A percentile compares a stretch with the other conserved stretches of the same genome.
These are phyloP conservation scores for Acrobasis consociella DNA, from an alignment of 2,888 invertebrate species.

Conservation along the genomic window DNA sequence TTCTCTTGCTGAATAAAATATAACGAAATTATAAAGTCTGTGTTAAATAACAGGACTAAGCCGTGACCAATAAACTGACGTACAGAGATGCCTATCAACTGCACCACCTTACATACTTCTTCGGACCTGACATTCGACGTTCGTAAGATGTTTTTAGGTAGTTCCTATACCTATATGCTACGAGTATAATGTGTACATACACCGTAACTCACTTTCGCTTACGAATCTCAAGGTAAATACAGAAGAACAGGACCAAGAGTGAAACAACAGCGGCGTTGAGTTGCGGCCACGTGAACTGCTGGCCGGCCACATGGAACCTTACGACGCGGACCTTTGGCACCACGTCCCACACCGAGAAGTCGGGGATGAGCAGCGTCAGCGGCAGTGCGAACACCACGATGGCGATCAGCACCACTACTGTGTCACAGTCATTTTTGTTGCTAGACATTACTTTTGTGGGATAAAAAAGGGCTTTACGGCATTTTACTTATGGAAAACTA, in stretches of 20 bases:
- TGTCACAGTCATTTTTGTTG: conserved; percentile 43
- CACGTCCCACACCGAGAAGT: conserved; percentile 64
- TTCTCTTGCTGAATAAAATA: no score
- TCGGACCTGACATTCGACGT: no score
- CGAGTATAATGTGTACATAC: background rate
- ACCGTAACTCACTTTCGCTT: conserved; percentile 60
- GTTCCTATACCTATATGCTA: no score
- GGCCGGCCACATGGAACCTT: conserved; percentile 56
- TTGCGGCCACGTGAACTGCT: conserved; percentile 59
- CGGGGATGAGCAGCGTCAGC: conserved; percentile 62
- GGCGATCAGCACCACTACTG: conserved; percentile 39
- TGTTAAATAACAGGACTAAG: no score
- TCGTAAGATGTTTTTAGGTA: no score
- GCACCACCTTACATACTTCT: no score
- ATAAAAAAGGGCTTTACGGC: conserved; percentile 15
- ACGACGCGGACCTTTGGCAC: conserved; percentile 63
- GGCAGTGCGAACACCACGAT: conserved; percentile 64
- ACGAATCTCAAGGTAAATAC: conserved; percentile 66
- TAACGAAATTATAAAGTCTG: no score
- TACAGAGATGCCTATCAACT: no score
- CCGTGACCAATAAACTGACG: no score
- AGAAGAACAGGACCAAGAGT: conserved; percentile 56
- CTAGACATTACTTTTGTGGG: conserved; percentile 44
- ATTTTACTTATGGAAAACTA: conserved; percentile 20
- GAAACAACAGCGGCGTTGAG: conserved; percentile 53